Percentiles rank a stretch among this genome's conserved stretches.
These are phyloP conservation scores for Ia io DNA, from an alignment of 2,113 vertebrate genomes.

Conservation along the genomic window DNA sequence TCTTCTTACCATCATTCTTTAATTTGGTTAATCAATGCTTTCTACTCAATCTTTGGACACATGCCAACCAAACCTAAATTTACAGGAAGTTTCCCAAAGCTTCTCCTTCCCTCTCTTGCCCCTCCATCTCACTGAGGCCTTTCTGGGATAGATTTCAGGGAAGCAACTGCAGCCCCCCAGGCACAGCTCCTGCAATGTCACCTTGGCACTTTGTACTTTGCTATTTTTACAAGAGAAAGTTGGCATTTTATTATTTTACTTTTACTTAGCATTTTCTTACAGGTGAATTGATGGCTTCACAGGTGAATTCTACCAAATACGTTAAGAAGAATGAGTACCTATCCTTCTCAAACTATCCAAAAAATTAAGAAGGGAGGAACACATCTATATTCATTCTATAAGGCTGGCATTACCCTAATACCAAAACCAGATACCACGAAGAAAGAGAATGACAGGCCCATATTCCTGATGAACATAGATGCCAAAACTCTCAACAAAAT, in stretches of 20 bases:
- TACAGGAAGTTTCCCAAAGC: not conserved
- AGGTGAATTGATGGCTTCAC: not conserved
- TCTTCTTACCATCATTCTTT: not conserved
- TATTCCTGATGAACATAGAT: not conserved
- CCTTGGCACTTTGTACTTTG: not conserved
- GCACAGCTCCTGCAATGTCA: not conserved
- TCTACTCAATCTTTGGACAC: not conserved
- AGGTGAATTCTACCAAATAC: not conserved
- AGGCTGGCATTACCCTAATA: not conserved
- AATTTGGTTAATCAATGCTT: not conserved
- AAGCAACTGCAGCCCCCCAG: not conserved
- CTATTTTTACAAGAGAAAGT: not conserved
- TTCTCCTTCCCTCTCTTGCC: fast-evolving
- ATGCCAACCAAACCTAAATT: not conserved
- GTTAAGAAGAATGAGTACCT: not conserved
- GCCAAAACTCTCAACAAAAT: not conserved
- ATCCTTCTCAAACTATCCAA: not conserved
- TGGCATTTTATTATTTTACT: not conserved
- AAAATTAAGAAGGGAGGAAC: not conserved
- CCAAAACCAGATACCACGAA: not conserved
- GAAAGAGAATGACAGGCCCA: not conserved
- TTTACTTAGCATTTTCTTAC: not conserved
- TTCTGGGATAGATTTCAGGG: not conserved
- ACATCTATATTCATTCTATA: not conserved
- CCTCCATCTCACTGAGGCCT: no score